A percentile compares a stretch with the other conserved stretches of the same genome.
Evolutionary conservation across 2,797 vertebrate species (phyloP).

Genomic region (Hapalemur alaotrensis): DNA sequence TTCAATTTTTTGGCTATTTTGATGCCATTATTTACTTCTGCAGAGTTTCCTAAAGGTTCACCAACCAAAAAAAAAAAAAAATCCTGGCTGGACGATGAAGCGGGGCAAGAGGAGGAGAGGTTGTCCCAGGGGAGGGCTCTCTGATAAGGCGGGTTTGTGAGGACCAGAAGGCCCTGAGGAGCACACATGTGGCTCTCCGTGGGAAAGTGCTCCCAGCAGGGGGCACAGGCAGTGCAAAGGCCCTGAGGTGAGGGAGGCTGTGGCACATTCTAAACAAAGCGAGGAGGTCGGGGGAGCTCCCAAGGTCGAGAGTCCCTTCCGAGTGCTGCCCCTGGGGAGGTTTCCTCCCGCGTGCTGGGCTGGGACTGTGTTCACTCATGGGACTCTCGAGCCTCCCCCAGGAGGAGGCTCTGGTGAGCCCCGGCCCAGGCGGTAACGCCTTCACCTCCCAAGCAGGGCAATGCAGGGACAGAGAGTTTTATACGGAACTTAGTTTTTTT

Average conservation of each 20-base stretch:
- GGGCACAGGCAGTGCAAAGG: background rate
- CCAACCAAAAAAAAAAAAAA: background rate
- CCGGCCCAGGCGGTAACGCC: background rate
- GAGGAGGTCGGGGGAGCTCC: accelerated
- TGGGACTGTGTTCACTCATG: too few relatives aligned
- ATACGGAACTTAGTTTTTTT: background rate
- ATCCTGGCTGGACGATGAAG: background rate
- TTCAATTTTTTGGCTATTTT: background rate
- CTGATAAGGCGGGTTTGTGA: background rate
- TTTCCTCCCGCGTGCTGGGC: background rate
- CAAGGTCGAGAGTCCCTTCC: background rate
- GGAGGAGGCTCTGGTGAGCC: background rate
- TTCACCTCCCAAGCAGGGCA: background rate
- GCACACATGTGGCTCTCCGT: accelerated
- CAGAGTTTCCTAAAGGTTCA: background rate
- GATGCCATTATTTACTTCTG: background rate
- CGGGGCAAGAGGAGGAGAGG: accelerated
- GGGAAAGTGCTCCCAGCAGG: background rate
- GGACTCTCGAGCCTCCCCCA: background rate
- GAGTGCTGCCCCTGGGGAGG: accelerated
- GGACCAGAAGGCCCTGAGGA: background rate
- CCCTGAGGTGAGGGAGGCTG: background rate
- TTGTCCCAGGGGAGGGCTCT: background rate
- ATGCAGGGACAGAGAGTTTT: accelerated
- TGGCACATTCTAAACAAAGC: background rate